Percentiles rank a stretch among this genome's conserved stretches.
These are phyloP conservation scores for Picus viridis DNA, from an alignment of 2,797 vertebrate species.

Conservation along the genomic window DNA sequence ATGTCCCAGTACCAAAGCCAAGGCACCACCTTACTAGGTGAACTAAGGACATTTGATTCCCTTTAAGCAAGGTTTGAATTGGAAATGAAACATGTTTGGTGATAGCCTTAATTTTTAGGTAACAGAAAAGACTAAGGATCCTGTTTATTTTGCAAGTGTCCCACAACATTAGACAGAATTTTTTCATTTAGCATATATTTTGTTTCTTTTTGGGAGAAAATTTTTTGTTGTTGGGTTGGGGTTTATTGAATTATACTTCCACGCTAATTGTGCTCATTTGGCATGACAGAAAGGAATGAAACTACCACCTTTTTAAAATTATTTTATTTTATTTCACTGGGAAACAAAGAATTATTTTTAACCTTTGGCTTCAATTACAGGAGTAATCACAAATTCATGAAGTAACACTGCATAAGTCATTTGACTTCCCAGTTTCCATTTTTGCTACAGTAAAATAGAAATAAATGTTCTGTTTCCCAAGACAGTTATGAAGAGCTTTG, in stretches of 20 bases:
- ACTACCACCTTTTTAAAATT: not conserved
- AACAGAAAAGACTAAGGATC: not conserved
- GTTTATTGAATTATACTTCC: not conserved
- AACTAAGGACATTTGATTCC: not conserved
- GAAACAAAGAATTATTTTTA: not conserved
- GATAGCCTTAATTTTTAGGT: not conserved
- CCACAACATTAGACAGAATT: not conserved
- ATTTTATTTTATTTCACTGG: not conserved
- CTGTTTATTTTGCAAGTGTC: not conserved
- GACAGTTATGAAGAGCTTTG: not conserved
- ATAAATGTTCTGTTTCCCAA: not conserved
- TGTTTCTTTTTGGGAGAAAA: not conserved
- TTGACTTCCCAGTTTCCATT: not conserved
- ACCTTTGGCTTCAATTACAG: not conserved
- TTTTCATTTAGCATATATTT: not conserved
- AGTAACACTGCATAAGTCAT: fast-evolving
- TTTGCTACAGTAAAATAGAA: not conserved
- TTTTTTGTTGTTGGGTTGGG: not conserved
- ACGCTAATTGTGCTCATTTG: not conserved
- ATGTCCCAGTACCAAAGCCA: not conserved
- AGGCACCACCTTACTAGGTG: not conserved
- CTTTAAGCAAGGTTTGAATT: not conserved
- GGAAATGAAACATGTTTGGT: not conserved
- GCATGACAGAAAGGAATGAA: not conserved
- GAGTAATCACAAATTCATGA: not conserved